Percentiles rank a stretch among this genome's conserved stretches.
Evolutionary conservation across 2,113 vertebrate genomes (phyloP).

Genomic region (Chloropsis hardwickii): DNA sequence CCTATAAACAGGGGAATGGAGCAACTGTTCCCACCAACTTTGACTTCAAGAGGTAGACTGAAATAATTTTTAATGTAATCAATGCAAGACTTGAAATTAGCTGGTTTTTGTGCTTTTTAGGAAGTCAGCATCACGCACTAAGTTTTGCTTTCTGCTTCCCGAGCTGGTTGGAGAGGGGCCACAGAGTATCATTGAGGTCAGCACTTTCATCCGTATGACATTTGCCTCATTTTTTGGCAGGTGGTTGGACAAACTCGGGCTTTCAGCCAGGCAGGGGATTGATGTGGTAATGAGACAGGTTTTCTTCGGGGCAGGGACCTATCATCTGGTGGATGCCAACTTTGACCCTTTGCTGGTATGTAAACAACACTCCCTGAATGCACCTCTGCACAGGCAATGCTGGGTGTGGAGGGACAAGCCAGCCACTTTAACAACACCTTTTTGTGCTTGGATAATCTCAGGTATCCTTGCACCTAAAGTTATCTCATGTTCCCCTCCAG

Average conservation of each 20-base stretch:
- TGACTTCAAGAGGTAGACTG: neutral
- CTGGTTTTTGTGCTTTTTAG: neutral
- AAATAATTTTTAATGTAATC: neutral
- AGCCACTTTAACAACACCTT: neutral
- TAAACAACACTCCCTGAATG: neutral
- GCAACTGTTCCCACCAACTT: neutral
- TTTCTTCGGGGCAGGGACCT: constrained; percentile 86
- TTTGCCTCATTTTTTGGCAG: constrained; percentile 66
- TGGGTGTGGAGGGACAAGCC: neutral
- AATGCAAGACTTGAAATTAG: neutral
- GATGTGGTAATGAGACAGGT: constrained; percentile 93
- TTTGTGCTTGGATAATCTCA: neutral
- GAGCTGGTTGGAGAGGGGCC: neutral
- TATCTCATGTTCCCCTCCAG: neutral
- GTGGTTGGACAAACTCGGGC: constrained; percentile 96
- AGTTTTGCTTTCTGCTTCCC: neutral
- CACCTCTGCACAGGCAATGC: neutral
- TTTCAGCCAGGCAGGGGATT: constrained; percentile 83
- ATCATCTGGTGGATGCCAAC: constrained; percentile 87
- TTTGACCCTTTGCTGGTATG: constrained; percentile 90
- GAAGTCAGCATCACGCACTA: neutral
- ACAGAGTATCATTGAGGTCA: neutral
- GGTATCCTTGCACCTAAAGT: neutral
- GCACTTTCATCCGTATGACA: neutral
- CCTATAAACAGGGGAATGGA: neutral